Evolutionary conservation across 2,888 invertebrate species (phyloP).

Genomic region (Tanytarsus gracilentus): DNA sequence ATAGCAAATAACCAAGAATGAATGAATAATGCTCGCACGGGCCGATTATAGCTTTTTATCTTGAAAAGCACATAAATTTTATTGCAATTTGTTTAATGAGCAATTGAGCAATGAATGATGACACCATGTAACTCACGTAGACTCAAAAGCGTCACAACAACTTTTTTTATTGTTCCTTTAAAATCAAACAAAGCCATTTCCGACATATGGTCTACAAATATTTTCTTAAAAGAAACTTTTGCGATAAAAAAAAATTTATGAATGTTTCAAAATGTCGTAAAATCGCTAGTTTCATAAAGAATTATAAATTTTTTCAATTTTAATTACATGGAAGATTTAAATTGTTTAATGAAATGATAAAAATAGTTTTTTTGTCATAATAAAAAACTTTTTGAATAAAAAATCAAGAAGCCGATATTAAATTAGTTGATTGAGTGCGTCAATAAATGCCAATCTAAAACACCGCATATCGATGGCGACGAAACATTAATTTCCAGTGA

Average conservation of each 20-base stretch:
- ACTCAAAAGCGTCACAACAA: not conserved
- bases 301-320: no score
- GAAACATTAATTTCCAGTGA: not conserved
- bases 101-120: no score
- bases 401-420: no score
- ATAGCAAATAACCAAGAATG: not conserved
- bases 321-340: no score
- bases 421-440: conserved; percentile 3
- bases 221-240: no score
- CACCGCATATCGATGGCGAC: not conserved
- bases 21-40: not conserved
- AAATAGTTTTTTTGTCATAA: not conserved
- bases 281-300: no score
- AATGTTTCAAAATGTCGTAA: not conserved
- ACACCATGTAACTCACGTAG: no score
- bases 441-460: conserved; percentile 12
- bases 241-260: no score
- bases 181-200: conserved; percentile 10
- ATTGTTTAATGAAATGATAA: no score
- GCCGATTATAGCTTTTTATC: not conserved
- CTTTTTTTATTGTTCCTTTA: not conserved
- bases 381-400: no score
- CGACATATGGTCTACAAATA: no score
- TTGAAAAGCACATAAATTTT: not conserved
- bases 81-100: conserved; percentile 10